Conservation (phyloP, 2,888 invertebrate species). For the Campoplex nolae region DNA sequence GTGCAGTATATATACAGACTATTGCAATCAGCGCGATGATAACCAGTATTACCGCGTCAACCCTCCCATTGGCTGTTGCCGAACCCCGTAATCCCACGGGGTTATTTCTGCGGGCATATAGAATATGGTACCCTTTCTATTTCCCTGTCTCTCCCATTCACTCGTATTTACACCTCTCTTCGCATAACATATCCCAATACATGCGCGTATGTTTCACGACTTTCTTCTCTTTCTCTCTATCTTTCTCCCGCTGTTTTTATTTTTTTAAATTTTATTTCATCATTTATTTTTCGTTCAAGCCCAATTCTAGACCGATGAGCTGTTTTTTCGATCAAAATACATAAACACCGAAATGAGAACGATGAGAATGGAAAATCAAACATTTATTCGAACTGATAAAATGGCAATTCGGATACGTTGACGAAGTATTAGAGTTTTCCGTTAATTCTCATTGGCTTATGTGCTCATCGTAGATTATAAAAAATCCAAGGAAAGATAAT, state of each 20-base stretch:
- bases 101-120: constrained; percentile 75
- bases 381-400: neutral
- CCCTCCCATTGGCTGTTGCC: constrained; percentile 69
- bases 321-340: constrained; percentile 1
- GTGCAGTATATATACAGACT: constrained; percentile 34
- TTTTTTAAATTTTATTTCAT: constrained; percentile 43
- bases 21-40: constrained; percentile 82
- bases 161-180: constrained; percentile 38
- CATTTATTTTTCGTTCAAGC: constrained; percentile 44
- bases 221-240: constrained; percentile 23
- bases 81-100: constrained; percentile 76
- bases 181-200: constrained; percentile 6
- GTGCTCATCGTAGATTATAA: neutral
- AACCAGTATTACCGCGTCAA: constrained; percentile 82
- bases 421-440: neutral
- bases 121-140: constrained; percentile 18
- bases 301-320: constrained; percentile 31
- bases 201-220: neutral
- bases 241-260: constrained; percentile 6
- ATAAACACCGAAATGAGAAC: neutral
- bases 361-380: neutral
- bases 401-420: neutral
- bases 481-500: neutral
- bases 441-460: neutral
- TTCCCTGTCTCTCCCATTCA: constrained; percentile 20